Evolutionary conservation across 2,113 vertebrate species (phyloP).

Genomic region (Notothenia rossii): DNA sequence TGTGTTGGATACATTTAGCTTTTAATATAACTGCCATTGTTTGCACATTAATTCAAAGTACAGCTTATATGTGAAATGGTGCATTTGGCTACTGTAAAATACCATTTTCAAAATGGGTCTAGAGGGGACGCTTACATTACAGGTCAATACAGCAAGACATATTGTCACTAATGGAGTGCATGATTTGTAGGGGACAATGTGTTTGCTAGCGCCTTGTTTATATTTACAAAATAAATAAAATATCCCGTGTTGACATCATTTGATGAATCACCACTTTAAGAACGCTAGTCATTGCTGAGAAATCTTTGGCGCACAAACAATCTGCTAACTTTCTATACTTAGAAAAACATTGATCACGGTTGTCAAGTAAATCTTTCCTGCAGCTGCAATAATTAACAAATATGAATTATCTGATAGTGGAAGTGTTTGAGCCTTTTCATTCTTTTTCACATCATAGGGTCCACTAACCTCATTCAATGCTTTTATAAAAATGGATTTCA

Average conservation of each 20-base stretch:
- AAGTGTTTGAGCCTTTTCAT: conserved; percentile 12
- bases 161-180: conserved; percentile 59
- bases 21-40: not conserved
- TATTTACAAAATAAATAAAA: conserved; percentile 38
- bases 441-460: conserved; percentile 22
- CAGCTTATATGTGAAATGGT: conserved; percentile 8
- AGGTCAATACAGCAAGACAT: conserved; percentile 45
- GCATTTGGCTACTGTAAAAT: conserved; percentile 25
- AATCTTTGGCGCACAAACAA: conserved; percentile 49
- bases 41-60: conserved; percentile 25
- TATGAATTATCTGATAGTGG: conserved; percentile 14
- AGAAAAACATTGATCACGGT: conserved; percentile 49
- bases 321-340: conserved; percentile 33
- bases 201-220: conserved; percentile 55
- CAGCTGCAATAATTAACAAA: conserved; percentile 20
- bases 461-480: not conserved
- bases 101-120: conserved; percentile 28
- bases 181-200: conserved; percentile 59
- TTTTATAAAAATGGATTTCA: conserved; percentile 17
- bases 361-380: conserved; percentile 43
- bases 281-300: conserved; percentile 27
- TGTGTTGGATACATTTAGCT: not conserved
- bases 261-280: conserved; percentile 70
- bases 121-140: conserved; percentile 33
- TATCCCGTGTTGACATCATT: conserved; percentile 38